Evolutionary conservation across 2,113 vertebrate species (phyloP), one percentile per base, ranked within the genome.

Genomic region (Ophthalmolycus amberensis): DNA sequence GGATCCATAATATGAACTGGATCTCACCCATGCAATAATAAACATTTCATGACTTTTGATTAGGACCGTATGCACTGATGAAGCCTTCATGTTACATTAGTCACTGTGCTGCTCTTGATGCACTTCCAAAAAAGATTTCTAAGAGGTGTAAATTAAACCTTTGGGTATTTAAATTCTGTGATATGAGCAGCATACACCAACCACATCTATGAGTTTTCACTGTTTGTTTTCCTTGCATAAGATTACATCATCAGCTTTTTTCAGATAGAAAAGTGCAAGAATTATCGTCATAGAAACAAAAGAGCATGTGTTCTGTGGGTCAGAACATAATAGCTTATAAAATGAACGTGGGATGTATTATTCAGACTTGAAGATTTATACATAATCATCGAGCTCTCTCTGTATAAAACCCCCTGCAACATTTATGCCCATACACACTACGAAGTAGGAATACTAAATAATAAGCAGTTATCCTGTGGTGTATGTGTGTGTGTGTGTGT

Each of bases 91-190:
- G 44, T 72, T 66, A 40, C 54, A 63, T 74, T 74, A 90, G 71
- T 80, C 84, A 86, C 84, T 16, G 44, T 50, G 80, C 73, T 84
- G 80, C 71, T 77, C 38, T 80, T 54, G 38, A 50, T 79, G 52
- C 74, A 29, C 71, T 54, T 83, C 54, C 42, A 77, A 56, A 87
- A 84, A 75, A 27, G 9, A 77, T 74, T 83, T 74, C n/a, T 20
- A 54, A 82, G 56, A 83, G 63, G 72, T 86, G 62, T 72, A 83
- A 84, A 87, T 89, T 80, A 83, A 80, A 74, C 80, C 80, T 82
- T 75, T 83, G 69, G 69, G 69, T 32, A 77, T 78, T 79, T 5
- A 71, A 65, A 76, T 74, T 68, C 27, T 80, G 40, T 67, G 52
- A 84, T 67, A 74, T 78, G 80, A 82, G 68, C 67, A 69, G 27